phyloP scores from a whole-genome alignment of 1,140 invertebrate genomes.

The Euborellia annulipes region DNA sequence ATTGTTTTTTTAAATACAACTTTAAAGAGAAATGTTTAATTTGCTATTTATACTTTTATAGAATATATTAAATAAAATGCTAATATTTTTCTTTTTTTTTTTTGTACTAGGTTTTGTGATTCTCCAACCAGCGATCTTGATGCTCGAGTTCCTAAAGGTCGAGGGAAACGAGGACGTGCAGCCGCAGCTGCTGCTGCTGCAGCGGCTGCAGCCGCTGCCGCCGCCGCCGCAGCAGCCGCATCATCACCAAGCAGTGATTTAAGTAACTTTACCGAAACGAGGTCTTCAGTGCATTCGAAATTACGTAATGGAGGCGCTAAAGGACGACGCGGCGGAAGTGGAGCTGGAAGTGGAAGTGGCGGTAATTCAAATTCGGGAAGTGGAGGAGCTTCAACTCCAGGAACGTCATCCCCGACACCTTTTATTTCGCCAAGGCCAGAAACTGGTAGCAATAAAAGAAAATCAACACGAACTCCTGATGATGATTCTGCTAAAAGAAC shows the following conservation, averaged over 20 bases:
- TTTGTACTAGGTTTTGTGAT: constrained; percentile 93
- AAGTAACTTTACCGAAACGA: constrained; percentile 66
- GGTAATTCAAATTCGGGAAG: constrained; percentile 13
- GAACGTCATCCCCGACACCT: constrained; percentile 34
- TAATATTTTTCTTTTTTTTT: too few relatives aligned
- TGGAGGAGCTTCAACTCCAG: constrained; percentile 12
- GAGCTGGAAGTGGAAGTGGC: constrained; percentile 21
- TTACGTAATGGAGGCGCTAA: constrained; percentile 60
- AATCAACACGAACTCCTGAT: constrained; percentile 33
- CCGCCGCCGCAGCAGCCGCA: constrained; percentile 44
- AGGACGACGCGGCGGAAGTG: constrained; percentile 33
- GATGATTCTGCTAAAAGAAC: constrained; percentile 33
- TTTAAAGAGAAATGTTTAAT: too few relatives aligned
- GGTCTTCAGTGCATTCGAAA: constrained; percentile 72
- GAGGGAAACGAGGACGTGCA: constrained; percentile 63
- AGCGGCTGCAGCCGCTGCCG: constrained; percentile 14
- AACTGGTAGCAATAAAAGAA: constrained; percentile 39
- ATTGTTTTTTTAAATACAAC: too few relatives aligned
- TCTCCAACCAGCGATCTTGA: constrained; percentile 93
- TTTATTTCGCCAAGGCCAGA: constrained; percentile 45
- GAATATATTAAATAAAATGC: too few relatives aligned
- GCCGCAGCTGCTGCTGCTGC: not conserved
- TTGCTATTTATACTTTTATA: too few relatives aligned
- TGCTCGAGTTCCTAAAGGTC: constrained; percentile 78
- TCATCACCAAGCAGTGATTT: constrained; percentile 50